A percentile compares a stretch with the other conserved stretches of the same genome.
These are phyloP conservation scores for Bryconaethiops microstoma DNA, from an alignment of 2,797 vertebrate genomes.

Conservation along the genomic window DNA sequence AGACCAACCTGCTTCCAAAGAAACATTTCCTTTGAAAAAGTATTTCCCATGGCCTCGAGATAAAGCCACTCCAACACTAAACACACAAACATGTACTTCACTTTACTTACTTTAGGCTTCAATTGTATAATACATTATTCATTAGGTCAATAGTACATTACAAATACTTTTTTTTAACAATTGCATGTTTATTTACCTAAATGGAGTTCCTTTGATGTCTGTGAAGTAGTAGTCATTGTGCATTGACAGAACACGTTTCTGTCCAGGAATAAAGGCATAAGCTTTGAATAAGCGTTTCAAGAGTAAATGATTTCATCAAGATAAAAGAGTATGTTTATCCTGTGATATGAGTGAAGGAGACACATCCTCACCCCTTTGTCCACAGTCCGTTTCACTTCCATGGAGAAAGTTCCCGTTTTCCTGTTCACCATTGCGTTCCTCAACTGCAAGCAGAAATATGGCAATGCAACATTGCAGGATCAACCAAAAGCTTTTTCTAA, in stretches of 20 bases:
- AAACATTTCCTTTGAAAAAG: conserved; percentile 96
- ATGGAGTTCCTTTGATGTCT: conserved; percentile 97
- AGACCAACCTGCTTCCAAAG: conserved; percentile 89
- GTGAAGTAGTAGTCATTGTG: conserved; percentile 99
- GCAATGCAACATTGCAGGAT: neutral
- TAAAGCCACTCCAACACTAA: conserved; percentile 93
- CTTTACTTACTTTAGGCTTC: neutral
- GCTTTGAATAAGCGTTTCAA: neutral
- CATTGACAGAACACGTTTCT: conserved; percentile 97
- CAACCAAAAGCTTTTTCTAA: neutral
- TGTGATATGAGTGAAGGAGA: neutral
- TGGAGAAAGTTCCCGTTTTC: conserved; percentile 95
- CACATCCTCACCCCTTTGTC: conserved; percentile 90
- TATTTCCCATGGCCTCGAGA: conserved; percentile 97
- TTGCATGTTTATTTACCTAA: conserved; percentile 76
- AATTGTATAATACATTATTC: neutral
- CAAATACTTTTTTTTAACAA: too few species aligned
- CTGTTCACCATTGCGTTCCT: conserved; percentile 98
- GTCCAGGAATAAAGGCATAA: conserved; percentile 49
- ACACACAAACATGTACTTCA: conserved; percentile 31
- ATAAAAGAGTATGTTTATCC: neutral
- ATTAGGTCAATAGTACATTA: neutral
- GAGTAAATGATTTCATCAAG: neutral
- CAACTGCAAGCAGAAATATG: conserved; percentile 72
- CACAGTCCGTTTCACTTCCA: conserved; percentile 98